Conservation (phyloP, 2,797 vertebrate species). For the Thamnophis elegans region DNA sequence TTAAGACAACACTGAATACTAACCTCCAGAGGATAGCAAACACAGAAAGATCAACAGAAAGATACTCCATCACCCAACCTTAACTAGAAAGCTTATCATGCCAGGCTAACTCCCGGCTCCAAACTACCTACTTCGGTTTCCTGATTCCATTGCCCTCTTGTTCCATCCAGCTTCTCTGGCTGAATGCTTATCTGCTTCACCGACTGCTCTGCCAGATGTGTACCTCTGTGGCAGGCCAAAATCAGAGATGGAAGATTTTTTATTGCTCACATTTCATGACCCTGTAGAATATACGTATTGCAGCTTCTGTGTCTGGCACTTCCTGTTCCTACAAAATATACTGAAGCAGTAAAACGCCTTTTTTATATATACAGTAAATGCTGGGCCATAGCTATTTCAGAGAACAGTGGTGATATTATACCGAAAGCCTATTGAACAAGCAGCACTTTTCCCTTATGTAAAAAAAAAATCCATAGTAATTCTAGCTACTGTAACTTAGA, state of each 20-base stretch:
- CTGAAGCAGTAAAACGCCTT: neutral
- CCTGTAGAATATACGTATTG: neutral
- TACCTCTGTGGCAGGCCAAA: neutral
- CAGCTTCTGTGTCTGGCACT: neutral
- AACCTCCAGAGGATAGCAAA: neutral
- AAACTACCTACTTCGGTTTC: neutral
- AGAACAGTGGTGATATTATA: neutral
- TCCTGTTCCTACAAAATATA: neutral
- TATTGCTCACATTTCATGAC: slow-evolving; percentile 1
- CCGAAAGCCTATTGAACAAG: neutral
- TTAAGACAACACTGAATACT: neutral
- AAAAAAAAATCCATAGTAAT: neutral
- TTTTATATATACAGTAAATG: neutral
- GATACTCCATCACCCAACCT: neutral
- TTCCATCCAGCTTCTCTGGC: neutral
- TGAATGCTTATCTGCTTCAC: neutral
- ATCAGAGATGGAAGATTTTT: neutral
- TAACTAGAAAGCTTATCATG: neutral
- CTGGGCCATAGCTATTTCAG: neutral
- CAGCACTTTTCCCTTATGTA: neutral
- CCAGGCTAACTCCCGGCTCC: neutral
- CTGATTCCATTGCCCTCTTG: neutral
- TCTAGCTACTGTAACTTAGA: neutral
- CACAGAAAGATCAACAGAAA: neutral
- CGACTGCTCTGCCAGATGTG: neutral